These are phyloP conservation scores for Lophochroa leadbeateri DNA, from an alignment of 2,113 vertebrate genomes.

Conservation along the genomic window DNA sequence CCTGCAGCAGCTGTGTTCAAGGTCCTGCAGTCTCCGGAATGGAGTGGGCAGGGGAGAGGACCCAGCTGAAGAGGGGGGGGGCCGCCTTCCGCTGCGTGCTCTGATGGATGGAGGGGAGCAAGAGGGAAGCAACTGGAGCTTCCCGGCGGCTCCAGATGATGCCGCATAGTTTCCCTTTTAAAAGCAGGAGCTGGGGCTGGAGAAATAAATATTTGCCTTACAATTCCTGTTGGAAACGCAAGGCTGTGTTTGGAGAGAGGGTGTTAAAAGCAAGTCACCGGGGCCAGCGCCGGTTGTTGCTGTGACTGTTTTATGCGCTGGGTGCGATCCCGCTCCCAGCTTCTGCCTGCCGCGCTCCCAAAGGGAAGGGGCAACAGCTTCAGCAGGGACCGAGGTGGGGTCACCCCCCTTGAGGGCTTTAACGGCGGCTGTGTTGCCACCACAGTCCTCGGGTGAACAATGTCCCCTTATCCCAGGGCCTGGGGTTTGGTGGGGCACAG, in stretches of 20 bases:
- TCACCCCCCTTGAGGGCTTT: not conserved
- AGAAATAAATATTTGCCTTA: conserved; percentile 44
- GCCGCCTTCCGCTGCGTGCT: too few species aligned
- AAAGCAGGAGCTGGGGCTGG: not conserved
- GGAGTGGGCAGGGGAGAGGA: too few species aligned
- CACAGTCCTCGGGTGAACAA: not conserved
- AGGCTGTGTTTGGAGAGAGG: conserved; percentile 26
- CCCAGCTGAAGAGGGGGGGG: too few species aligned
- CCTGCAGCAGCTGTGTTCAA: not conserved
- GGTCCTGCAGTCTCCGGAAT: not conserved
- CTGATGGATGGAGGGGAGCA: not conserved
- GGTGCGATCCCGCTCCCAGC: not conserved
- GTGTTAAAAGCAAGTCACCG: not conserved
- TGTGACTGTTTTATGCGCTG: not conserved
- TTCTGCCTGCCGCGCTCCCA: not conserved
- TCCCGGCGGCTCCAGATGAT: not conserved
- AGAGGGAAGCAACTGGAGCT: not conserved
- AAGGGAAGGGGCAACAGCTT: not conserved
- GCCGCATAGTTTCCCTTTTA: conserved; percentile 15
- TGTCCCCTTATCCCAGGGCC: not conserved
- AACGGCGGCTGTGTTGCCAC: not conserved
- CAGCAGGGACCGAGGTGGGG: not conserved
- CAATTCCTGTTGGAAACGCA: conserved; percentile 1
- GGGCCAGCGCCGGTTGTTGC: not conserved
- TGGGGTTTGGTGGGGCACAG: not conserved